phyloP scores from a whole-genome alignment of 2,797 vertebrate genomes.

The Sebastes cheni region DNA sequence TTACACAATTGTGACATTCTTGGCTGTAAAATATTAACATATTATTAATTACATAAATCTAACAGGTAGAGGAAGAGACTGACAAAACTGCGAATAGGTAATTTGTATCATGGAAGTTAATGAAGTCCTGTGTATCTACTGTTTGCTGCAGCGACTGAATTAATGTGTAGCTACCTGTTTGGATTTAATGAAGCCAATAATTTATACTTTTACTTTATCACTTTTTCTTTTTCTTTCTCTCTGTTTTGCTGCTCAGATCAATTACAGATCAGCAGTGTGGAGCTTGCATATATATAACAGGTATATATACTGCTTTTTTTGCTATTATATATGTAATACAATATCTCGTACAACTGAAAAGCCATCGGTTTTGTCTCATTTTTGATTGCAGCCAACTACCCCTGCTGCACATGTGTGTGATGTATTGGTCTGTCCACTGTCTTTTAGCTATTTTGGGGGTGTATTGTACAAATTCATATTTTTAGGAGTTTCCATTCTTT shows the following conservation, averaged over 20 bases:
- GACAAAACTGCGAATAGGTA: constrained; percentile 15
- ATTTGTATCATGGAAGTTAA: constrained; percentile 38
- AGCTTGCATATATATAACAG: neutral
- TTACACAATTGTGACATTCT: constrained; percentile 26
- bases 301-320: neutral
- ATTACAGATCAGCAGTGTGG: neutral
- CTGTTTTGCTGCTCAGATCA: neutral
- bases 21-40: constrained; percentile 39
- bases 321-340: neutral
- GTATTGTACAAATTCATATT: neutral
- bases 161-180: constrained; percentile 36
- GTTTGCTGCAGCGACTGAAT: constrained; percentile 30
- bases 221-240: neutral
- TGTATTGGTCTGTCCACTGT: neutral
- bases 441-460: neutral
- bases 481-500: neutral
- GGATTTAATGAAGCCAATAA: constrained; percentile 36
- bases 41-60: constrained; percentile 32
- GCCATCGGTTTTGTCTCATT: neutral
- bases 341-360: constrained; percentile 9
- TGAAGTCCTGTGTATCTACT: constrained; percentile 42
- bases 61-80: constrained; percentile 34
- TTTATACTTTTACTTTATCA: constrained; percentile 8
- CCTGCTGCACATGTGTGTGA: constrained; percentile 8
- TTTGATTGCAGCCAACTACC: constrained; percentile 12